phyloP scores from a whole-genome alignment of 2,113 vertebrate genomes.

The Proterorhinus semilunaris region DNA sequence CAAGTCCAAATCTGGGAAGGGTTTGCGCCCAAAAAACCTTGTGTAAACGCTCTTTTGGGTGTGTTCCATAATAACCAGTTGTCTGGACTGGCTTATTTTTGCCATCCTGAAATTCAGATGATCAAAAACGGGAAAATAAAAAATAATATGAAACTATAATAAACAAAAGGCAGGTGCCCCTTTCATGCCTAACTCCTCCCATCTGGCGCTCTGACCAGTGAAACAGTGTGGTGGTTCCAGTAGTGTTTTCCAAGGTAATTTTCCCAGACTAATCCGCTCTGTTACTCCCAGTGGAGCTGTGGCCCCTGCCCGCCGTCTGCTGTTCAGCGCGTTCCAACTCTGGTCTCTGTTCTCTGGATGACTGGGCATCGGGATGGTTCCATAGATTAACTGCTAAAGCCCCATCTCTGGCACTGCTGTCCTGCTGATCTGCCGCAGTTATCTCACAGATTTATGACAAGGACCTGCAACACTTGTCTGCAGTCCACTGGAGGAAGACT shows the following conservation, averaged over 20 bases:
- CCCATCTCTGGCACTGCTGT: slow-evolving; percentile 47
- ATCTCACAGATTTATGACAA: slow-evolving; percentile 64
- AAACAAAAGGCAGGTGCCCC: no score
- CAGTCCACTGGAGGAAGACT: slow-evolving; percentile 46
- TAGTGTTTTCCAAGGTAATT: background rate
- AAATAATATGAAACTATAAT: no score
- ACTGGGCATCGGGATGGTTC: slow-evolving; percentile 68
- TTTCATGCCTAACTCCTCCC: no score
- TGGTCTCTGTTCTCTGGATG: slow-evolving; percentile 62
- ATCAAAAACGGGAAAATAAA: no score
- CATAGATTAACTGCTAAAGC: slow-evolving; percentile 75
- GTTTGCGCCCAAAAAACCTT: no score
- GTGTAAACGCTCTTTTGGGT: no score
- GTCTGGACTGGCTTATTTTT: no score
- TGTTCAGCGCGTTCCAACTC: slow-evolving; percentile 57
- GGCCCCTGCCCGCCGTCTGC: slow-evolving; percentile 63
- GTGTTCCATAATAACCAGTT: no score
- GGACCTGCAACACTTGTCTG: slow-evolving; percentile 73
- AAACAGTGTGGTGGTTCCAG: background rate
- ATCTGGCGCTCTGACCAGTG: no score
- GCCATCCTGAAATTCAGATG: no score
- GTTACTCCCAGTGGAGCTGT: slow-evolving; percentile 51
- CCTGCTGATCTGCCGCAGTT: slow-evolving; percentile 62
- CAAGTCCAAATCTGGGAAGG: no score
- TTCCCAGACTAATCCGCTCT: slow-evolving; percentile 40